Base-by-base conservation (phyloP, 2,797 vertebrate species). In the Gymnopithys bicolor region DNA sequence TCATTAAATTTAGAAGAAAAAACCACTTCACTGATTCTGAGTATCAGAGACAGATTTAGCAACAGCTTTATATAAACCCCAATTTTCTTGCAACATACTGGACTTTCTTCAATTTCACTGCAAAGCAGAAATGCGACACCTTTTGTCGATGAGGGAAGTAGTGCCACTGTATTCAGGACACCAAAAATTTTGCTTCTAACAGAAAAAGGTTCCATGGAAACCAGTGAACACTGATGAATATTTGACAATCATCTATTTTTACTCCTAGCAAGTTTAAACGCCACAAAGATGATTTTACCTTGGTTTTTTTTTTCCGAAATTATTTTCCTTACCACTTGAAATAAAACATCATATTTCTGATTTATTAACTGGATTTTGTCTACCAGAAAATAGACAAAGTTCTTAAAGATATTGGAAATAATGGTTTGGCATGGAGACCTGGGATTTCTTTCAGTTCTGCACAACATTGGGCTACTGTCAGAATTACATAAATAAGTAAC, bases 131-230 rank as follows among this genome's bases (percentile, higher is more conserved):
- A 78, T 21, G 45, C 0, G 0, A 35, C 0, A 2, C 14, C n/a
- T 92, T 82, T 83, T 77, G 41, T 51, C 0, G 0, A 8, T 35
- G 80, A 80, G 30, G 35, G 37, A 48, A 84, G 35, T 37, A 18
- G 64, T 0, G 2, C 43, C 27, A 15, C 48, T 19, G 4, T 37
- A n/a, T 32, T 76, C 71, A 69, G 69, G 41, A 75, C 76, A 91
- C 24, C 48, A 71, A 33, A 83, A 83, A 58, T 85, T 66, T 78
- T 84, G 39, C 37, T 92, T 94, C 58, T 81, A 71, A 66, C 11
- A 89, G 66, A 83, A 70, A 48, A 86, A 84, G 12, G n/a, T 94
- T 92, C 92, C 85, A 82, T 87, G 82, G 90, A 94, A 91, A 94
- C 89, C 53, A 81, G 17, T 27, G 39, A 94, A 71, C 35, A 39